Conservation (phyloP, 2,888 invertebrate species). For the Lymantria monacha region DNA sequence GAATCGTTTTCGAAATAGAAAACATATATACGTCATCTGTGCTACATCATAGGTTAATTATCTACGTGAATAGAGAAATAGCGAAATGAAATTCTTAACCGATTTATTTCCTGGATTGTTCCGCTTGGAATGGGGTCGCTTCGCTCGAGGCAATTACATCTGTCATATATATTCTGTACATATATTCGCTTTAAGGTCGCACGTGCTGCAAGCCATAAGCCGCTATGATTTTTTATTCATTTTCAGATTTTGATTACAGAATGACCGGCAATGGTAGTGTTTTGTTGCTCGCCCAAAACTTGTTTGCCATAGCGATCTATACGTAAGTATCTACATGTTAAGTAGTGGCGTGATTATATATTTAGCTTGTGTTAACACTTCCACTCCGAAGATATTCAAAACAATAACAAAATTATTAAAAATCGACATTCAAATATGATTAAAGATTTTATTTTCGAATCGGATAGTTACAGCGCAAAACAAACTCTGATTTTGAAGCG, state of each 20-base stretch:
- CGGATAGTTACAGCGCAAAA: no score
- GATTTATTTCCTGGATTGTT: background rate
- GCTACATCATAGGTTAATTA: background rate
- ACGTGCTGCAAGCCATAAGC: background rate
- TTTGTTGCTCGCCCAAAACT: background rate
- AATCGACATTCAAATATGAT: no score
- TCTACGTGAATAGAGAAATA: background rate
- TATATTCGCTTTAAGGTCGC: background rate
- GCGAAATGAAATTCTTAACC: background rate
- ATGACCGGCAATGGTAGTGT: no score
- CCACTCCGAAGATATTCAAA: no score
- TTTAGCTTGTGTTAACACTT: background rate
- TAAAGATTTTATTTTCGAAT: no score
- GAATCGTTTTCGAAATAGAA: background rate
- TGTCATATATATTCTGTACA: background rate
- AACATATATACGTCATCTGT: no score
- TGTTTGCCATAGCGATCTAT: background rate
- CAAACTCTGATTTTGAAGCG: no score
- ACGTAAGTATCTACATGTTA: background rate
- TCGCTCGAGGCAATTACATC: background rate
- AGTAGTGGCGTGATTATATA: background rate
- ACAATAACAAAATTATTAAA: no score
- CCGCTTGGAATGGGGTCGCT: background rate
- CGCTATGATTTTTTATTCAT: background rate
- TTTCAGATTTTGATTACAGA: background rate